Evolutionary conservation across 2,888 invertebrate genomes (phyloP), one percentile per base, ranked within the genome.

Genomic region (Aromia moschata): DNA sequence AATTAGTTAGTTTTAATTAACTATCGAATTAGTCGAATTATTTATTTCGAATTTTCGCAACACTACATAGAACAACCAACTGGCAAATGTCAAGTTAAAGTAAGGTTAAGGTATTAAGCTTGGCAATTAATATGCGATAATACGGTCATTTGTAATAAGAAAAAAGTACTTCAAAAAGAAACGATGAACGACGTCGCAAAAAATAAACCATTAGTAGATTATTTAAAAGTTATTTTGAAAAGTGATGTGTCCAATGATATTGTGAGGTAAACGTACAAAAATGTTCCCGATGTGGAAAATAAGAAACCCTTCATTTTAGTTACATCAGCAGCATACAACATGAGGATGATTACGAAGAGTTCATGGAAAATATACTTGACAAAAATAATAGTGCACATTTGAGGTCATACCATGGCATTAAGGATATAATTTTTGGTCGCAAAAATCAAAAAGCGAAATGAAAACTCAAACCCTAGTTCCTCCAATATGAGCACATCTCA

Each of bases 301-400:
- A 25, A 9, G 9, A 31, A 31, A 44, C 10, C 2, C 20, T 49
- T 11, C 43, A 53, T 82, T 83, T 43, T 77, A 94, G 94, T 30
- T 91, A 89, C 69, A 87, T 95, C 30, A 74, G 87, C 58, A 84
- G 87, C 11, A 91, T 95, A 68, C 85, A 89, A 70, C 86, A 86
- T 72, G 86, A 87, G 54, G 82, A 83, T 58, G 93, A 92, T 71
- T 83, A 93, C 44, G 89, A 91, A 69, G 90, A 92, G 58, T 93
- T 93, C 72, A 88, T 94, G 80, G 85, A 85, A 69, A 89, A 89
- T 45, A 81, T 95, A 43, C 75, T 95, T 0, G 88, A 92, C 77
- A 85, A 84, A 62, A 85, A 84, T 49, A 87, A 87, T 69, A 80
- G 85, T 2, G 85, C 87, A 56, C 92, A 93, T 74, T 84, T 85